Conservation (phyloP, 2,888 invertebrate species). For the Hartigia nigra region DNA sequence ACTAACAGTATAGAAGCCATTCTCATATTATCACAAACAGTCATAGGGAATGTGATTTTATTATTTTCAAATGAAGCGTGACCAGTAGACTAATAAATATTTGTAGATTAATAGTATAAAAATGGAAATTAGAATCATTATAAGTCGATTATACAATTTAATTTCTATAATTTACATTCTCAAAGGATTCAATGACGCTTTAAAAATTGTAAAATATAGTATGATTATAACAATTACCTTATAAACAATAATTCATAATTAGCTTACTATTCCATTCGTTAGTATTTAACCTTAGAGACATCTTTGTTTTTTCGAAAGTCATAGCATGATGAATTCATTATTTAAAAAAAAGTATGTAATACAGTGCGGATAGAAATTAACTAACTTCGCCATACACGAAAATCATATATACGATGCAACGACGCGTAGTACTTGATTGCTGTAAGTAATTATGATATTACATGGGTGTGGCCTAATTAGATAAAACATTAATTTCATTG, state of each 20-base stretch:
- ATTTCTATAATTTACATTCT: neutral
- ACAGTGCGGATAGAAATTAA: neutral
- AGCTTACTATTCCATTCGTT: neutral
- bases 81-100: neutral
- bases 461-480: neutral
- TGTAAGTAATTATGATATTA: neutral
- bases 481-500: neutral
- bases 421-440: neutral
- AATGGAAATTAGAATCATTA: neutral
- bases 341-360: neutral
- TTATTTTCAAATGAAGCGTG: neutral
- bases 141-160: neutral
- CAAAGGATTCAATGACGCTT: neutral
- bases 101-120: neutral
- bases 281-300: neutral
- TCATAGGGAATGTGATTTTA: neutral
- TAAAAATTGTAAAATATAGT: neutral
- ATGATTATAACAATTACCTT: neutral
- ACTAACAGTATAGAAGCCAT: neutral
- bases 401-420: neutral
- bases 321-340: neutral
- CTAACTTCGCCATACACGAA: neutral
- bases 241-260: neutral
- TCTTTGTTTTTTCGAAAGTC: neutral
- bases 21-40: neutral